Evolutionary conservation across 2,888 invertebrate species (phyloP), one percentile per base, ranked within the genome.

Genomic region (Platycnemis pennipes): DNA sequence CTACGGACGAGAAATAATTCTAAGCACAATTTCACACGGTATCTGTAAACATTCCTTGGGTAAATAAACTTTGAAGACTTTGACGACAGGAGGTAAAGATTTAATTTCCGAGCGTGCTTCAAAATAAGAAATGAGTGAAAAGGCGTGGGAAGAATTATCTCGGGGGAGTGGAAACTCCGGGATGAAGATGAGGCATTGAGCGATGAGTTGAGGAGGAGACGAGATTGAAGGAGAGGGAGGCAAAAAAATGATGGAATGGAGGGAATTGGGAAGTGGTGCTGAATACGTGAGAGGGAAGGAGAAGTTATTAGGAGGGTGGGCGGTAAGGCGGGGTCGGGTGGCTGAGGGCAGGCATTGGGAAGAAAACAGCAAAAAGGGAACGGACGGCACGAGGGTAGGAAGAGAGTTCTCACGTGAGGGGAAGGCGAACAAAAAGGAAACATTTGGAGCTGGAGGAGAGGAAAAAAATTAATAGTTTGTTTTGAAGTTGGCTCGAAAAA

Each of bases 131-230:
- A 77, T 77, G 77, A 77, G 31, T 31, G 77, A 77, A 77, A 77
- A 77, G 77, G 37, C 77, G 77, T 77, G 77, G 37, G 37, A 37
- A 37, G 77, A 77, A 77, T 77, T 77, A 11, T 31, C 13, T 77
- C 37, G 3, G 37, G 42, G 88, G 16, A n/a, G 4, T 42, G 37
- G 89, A 42, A 56, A 53, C 26, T 2, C 45, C 53, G 37, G 37
- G 63, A 91, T 19, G 91, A 91, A 63, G 91, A 63, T 42, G 44
- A 91, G 88, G 45, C 88, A 53, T 53, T 89, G 63, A 63, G 63
- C 63, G 42, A 63, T 91, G 42, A 63, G 63, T 26, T 22, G 89
- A 53, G 89, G 53, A 37, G 37, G 56, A 89, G 87, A 46, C 26
- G n/a, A 89, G 89, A 26, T 53, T 53, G 89, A 56, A 42, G 87